phyloP scores from a whole-genome alignment of 2,113 vertebrate species.

The Stegostoma tigrinum region DNA sequence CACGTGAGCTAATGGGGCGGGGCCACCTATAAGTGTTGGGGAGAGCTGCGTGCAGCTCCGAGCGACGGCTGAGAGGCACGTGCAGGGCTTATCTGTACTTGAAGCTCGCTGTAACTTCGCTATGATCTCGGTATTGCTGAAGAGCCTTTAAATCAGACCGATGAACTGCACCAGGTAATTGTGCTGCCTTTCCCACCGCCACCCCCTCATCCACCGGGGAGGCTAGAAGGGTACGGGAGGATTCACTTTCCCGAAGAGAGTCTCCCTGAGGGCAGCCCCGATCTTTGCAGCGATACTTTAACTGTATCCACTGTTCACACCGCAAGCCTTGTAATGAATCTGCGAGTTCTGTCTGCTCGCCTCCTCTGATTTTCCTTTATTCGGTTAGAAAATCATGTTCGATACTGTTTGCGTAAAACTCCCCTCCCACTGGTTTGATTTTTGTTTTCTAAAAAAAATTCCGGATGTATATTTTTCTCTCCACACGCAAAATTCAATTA shows the following conservation, averaged over 20 bases:
- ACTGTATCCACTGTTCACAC: neutral
- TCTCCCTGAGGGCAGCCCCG: too few relatives aligned
- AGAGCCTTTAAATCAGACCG: neutral
- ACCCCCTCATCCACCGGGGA: too few relatives aligned
- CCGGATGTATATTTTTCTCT: too few relatives aligned
- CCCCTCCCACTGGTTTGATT: neutral
- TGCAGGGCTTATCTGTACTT: neutral
- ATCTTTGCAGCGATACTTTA: too few relatives aligned
- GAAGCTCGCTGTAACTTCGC: neutral
- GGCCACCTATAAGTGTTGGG: neutral
- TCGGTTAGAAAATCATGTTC: neutral
- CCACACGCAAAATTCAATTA: neutral
- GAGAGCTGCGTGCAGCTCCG: neutral
- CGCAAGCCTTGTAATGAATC: neutral
- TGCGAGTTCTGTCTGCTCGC: neutral
- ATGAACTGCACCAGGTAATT: constrained; percentile 33
- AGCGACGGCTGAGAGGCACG: neutral
- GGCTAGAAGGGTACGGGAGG: too few relatives aligned
- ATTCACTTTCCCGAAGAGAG: too few relatives aligned
- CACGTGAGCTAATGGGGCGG: neutral
- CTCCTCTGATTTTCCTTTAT: neutral
- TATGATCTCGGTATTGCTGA: neutral
- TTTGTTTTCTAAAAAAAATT: too few relatives aligned
- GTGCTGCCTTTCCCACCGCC: neutral
- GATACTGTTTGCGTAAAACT: neutral